Base-by-base conservation (phyloP, 1,140 invertebrate species). In the Tetramorium parvispinum region DNA sequence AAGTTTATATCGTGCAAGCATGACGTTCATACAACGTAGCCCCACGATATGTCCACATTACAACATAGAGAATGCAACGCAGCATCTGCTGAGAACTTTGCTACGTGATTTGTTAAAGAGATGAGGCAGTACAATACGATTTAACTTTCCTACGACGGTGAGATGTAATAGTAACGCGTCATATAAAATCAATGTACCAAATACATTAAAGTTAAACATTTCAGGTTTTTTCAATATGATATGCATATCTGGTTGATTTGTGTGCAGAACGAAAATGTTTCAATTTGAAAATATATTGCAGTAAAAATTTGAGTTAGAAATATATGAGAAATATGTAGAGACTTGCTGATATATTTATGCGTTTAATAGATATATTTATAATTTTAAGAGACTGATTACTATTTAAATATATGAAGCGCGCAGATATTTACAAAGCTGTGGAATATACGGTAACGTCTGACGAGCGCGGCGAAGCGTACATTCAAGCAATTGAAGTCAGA, bases 51-150 rank as follows among this genome's bases (percentile, higher is more conserved):
- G 68, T 75, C 68, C 79, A 83, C 68, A 21, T 55, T 61, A 53
- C 59, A 55, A 40, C 43, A 59, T 85, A 66, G 27, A 53, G 40
- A 70, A 59, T 65, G 49, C 86, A 16, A 57, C 49, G 40, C 55
- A 10, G 57, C 51, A 24, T 55, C 76, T 75, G 24, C 87, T 46
- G 57, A 59, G 73, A 89, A 89, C 68, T 87, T 90, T 61, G 73
- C 71, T 79, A 79, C 83, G 86, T 86, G 85, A 90, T 88, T 87
- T 55, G 61, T 86, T 82, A 87, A 86, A 77, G 70, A 82, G 68
- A 87, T 71, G 82, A 85, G 13, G 51, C 18, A 11, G 57, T 21
- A 40, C 40, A 40, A 32, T 21, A n/a, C 63, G 46, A 79, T 59
- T 86, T 59, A 81, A 82, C 61, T 81, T 82, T 81, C 51, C 16